Evolutionary conservation across 2,888 invertebrate genomes (phyloP).

Genomic region (Megamerina dolium): DNA sequence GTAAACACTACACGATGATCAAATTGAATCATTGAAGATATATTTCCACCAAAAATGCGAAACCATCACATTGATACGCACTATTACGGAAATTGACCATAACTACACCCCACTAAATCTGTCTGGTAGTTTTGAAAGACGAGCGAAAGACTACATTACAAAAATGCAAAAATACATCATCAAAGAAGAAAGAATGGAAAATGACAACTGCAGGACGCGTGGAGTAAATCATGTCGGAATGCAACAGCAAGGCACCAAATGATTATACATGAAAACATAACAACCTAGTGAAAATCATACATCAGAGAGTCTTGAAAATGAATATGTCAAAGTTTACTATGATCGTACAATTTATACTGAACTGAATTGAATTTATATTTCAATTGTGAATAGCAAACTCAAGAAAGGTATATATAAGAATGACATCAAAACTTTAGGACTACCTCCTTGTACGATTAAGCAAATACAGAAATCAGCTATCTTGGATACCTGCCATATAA

Average conservation of each 20-base stretch:
- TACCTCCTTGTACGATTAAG: no score
- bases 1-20: constrained; percentile 9
- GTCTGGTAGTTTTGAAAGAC: constrained; percentile 2
- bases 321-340: not conserved
- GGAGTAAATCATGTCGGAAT: not conserved
- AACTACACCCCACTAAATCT: constrained; percentile 8
- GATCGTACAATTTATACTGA: not conserved
- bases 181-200: not conserved
- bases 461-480: no score
- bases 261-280: not conserved
- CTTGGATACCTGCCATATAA: no score
- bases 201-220: not conserved
- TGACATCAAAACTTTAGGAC: no score
- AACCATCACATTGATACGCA: no score
- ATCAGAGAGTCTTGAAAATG: not conserved
- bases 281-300: not conserved
- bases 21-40: constrained; percentile 5
- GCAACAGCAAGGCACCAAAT: not conserved
- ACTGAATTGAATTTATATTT: not conserved
- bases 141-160: not conserved
- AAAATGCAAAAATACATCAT: not conserved
- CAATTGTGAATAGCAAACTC: not conserved
- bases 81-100: constrained; percentile 4
- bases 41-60: no score
- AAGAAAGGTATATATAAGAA: no score